Evolutionary conservation across 1,140 invertebrate species (phyloP), one percentile per base, ranked within the genome.

Genomic region (Procambarus clarkii): DNA sequence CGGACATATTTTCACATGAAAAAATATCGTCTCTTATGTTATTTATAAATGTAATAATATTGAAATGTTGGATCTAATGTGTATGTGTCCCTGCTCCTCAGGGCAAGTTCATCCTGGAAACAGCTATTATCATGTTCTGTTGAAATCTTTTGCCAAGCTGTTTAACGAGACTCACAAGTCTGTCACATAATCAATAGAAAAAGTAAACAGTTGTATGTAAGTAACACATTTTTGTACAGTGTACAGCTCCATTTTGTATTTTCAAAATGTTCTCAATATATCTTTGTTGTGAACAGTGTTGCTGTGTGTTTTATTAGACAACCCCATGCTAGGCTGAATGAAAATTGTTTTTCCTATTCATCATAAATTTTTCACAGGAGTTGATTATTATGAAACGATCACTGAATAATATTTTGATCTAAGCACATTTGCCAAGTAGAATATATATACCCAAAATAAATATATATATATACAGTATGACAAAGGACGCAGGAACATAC

Each of bases 201-300:
- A 54, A 74, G n/a, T 8, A 44, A 83, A 82, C 80, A 83, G 81
- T 44, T 83, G 50, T 86, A 86, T 87, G 86, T 88, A 88, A 80
- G 64, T 74, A 69, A 80, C 78, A 81, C 18, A 54, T 48, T 88
- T 18, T 88, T 88, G 87, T 88, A 88, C 87, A 88, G 87, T 88
- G 87, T 88, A 88, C 87, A 88, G 87, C 64, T 80, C 78, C 64
- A 79, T 88, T 88, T 88, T 88, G 87, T 88, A 88, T 88, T 88
- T 88, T 78, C 87, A 88, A 86, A 88, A 80, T 88, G 87, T 88
- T 88, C 87, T 88, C 87, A 88, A 88, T 88, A 88, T 88, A 88
- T 82, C 78, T 85, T 85, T 88, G 87, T 88, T 88, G 87, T 88
- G 87, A 71, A 88, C 78, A 88, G 87, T 88, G 87, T 88, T 88